Evolutionary conservation across 2,888 invertebrate genomes (phyloP), one percentile per base, ranked within the genome.

Genomic region (Tupiocoris notatus): DNA sequence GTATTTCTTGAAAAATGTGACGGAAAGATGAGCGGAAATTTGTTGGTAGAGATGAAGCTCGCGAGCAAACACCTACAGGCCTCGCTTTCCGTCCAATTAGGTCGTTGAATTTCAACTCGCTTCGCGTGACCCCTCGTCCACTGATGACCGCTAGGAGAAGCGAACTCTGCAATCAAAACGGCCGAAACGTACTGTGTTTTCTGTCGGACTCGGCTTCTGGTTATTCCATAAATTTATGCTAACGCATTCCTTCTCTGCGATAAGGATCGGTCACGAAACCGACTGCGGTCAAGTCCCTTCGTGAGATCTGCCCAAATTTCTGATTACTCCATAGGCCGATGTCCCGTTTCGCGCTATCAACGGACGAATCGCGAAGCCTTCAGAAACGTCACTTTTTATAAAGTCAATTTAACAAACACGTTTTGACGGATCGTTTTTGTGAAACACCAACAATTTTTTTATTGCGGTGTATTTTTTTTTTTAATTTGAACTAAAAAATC

Each of bases 201-300:
- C 54, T 67, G 67, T 39, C 54, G 56, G 57, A 57, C 56, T 20
- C n/a, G 18, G 1, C 57, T 57, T 39, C 22, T 56, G 67, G 67
- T 67, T 67, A 67, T 67, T 67, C 67, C 65, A 57, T 56, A 56
- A 67, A 67, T 67, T 67, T 67, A 67, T 67, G 67, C 67, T 67
- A 67, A 67, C 67, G 21, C 67, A 67, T 67, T 67, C 67, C 67
- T 67, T 39, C 56, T 54, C 56, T 56, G 54, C 22, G 18, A 57
- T 57, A 57, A 20, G 21, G 57, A 57, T 57, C 57, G 21, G 57
- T 17, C 56, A 56, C 57, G 57, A 18, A n/a, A 25, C 39, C n/a
- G n/a, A n/a, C n/a, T n/a, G 39, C 25, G 18, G 3, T 6, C 23
- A 20, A 21, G 23, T 54, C 57, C n/a, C 64, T 67, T 21, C 67